These are phyloP conservation scores for Rhodinocichla rosea DNA, from an alignment of 2,113 vertebrate genomes.

Conservation along the genomic window DNA sequence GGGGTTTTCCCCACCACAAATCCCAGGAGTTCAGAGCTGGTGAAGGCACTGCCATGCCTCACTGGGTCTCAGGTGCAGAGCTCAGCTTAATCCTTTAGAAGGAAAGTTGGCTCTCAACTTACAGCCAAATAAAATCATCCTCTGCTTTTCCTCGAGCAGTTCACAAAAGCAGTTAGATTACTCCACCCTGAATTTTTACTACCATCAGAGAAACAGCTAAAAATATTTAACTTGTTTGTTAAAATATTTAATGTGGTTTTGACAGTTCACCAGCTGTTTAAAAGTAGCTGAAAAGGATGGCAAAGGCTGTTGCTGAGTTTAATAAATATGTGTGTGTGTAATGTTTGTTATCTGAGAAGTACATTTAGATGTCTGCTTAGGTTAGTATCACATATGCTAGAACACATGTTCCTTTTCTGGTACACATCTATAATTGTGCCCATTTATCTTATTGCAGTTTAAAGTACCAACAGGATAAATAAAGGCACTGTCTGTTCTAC, in stretches of 20 bases:
- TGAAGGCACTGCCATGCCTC: accelerated
- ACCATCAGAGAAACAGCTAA: constrained; percentile 3
- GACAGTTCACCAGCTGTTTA: constrained; percentile 72
- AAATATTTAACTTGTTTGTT: constrained; percentile 66
- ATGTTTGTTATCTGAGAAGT: constrained; percentile 61
- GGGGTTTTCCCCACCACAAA: neutral
- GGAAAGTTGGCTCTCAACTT: neutral
- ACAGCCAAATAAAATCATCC: neutral
- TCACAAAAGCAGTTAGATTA: neutral
- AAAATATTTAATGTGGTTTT: constrained; percentile 60
- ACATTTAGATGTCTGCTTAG: constrained; percentile 58
- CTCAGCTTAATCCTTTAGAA: neutral
- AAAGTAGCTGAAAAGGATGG: constrained; percentile 58
- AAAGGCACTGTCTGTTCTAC: constrained; percentile 1
- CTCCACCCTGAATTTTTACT: constrained; percentile 32
- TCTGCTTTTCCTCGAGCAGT: neutral
- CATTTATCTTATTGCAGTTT: constrained; percentile 69
- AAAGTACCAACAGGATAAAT: constrained; percentile 58
- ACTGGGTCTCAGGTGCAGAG: neutral
- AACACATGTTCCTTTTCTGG: constrained; percentile 70
- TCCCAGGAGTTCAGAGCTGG: accelerated
- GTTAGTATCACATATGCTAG: constrained; percentile 68
- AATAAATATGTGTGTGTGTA: constrained; percentile 31
- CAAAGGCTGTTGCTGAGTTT: constrained; percentile 19
- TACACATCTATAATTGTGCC: constrained; percentile 55